phyloP scores from a whole-genome alignment of 2,888 invertebrate genomes.

The Listrodromus nycthemerus region DNA sequence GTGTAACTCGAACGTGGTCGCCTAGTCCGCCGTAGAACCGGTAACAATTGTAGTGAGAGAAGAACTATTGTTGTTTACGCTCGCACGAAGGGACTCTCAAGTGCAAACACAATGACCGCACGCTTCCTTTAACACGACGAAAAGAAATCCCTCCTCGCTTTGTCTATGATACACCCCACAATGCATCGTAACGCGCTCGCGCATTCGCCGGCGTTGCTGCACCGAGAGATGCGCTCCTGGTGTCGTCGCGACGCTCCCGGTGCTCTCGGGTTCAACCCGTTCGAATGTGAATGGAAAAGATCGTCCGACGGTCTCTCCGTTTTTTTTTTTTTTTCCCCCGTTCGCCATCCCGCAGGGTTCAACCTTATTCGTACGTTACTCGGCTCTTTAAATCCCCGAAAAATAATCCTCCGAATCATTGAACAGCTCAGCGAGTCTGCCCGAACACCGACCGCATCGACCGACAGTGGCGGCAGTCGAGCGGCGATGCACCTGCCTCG shows the following conservation, averaged over 20 bases:
- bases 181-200: slow-evolving; percentile 69
- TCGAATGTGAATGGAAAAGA: background rate
- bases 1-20: slow-evolving; percentile 79
- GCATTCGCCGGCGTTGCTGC: slow-evolving; percentile 15
- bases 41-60: slow-evolving; percentile 63
- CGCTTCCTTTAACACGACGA: slow-evolving; percentile 79
- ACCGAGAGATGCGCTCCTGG: slow-evolving; percentile 10
- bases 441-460: slow-evolving; percentile 23
- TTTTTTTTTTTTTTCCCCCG: background rate
- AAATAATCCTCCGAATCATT: slow-evolving; percentile 34
- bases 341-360: background rate
- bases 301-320: background rate
- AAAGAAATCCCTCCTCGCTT: slow-evolving; percentile 79
- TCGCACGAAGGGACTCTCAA: slow-evolving; percentile 51
- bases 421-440: slow-evolving; percentile 27
- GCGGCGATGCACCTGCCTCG: slow-evolving; percentile 41
- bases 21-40: slow-evolving; percentile 51
- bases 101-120: slow-evolving; percentile 74
- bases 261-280: slow-evolving; percentile 18
- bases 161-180: slow-evolving; percentile 77
- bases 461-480: slow-evolving; percentile 30
- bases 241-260: slow-evolving; percentile 35
- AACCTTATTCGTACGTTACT: slow-evolving; percentile 2
- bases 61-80: slow-evolving; percentile 61
- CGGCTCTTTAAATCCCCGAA: slow-evolving; percentile 10